Percentiles rank a stretch among this genome's conserved stretches.
Evolutionary conservation across 2,888 invertebrate species (phyloP).

Genomic region (Maniola hyperantus): DNA sequence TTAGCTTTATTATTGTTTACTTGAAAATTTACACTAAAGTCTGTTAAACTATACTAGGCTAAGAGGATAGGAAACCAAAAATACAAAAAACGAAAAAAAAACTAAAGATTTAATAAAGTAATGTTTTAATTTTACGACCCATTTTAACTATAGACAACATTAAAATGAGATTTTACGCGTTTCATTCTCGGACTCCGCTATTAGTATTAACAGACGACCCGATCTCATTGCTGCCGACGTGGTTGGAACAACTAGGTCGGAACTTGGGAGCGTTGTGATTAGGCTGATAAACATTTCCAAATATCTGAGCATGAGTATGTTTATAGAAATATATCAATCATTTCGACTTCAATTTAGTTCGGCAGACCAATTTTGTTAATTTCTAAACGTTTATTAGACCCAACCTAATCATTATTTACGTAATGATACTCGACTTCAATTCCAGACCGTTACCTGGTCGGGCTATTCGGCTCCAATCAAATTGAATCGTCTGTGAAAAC

Average conservation of each 20-base stretch:
- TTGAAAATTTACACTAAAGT: no score
- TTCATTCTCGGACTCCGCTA: slow-evolving; percentile 2
- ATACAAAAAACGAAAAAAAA: slow-evolving; percentile 16
- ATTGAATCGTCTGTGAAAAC: slow-evolving; percentile 6
- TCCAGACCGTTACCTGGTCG: not conserved
- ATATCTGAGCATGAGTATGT: not conserved
- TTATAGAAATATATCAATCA: not conserved
- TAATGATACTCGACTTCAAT: not conserved
- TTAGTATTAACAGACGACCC: slow-evolving; percentile 7
- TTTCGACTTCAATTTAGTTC: not conserved
- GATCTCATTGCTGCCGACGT: not conserved
- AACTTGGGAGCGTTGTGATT: not conserved
- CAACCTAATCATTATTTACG: not conserved
- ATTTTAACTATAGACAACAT: slow-evolving; percentile 19
- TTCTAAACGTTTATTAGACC: not conserved
- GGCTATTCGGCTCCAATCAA: not conserved
- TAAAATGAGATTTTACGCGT: slow-evolving; percentile 25
- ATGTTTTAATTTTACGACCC: slow-evolving; percentile 24
- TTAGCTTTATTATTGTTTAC: no score
- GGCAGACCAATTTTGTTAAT: not conserved
- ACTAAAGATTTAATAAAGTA: slow-evolving; percentile 25
- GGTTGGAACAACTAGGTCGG: not conserved
- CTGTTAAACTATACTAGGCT: not conserved
- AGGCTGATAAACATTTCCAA: not conserved
- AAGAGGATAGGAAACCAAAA: not conserved